These are phyloP conservation scores for Kradibia gibbosae DNA, from an alignment of 1,140 invertebrate genomes.

Conservation along the genomic window DNA sequence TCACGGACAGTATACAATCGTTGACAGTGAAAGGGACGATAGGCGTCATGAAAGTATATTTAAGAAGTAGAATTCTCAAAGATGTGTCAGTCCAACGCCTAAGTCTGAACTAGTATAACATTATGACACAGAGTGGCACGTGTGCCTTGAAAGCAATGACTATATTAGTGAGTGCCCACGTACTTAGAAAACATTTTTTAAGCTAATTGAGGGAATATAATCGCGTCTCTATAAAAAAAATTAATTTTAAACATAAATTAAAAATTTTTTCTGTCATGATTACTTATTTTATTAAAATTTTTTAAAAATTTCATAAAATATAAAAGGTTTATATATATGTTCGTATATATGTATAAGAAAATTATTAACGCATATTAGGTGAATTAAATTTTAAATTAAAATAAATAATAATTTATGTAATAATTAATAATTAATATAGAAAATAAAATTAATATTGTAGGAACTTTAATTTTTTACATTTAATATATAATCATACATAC, in stretches of 20 bases:
- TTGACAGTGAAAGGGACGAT: conserved; percentile 68
- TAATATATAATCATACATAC: no score
- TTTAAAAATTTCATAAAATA: no score
- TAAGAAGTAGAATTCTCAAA: conserved; percentile 68
- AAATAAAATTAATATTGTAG: no score
- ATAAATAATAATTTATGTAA: no score
- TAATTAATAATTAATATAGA: no score
- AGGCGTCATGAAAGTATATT: conserved; percentile 61
- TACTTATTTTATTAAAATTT: no score
- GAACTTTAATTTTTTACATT: no score
- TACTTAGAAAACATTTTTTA: background rate
- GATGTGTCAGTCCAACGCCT: conserved; percentile 67
- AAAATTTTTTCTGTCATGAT: background rate
- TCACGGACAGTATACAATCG: conserved; percentile 60
- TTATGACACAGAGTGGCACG: no score
- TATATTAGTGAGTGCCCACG: conserved; percentile 62
- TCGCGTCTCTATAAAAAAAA: background rate
- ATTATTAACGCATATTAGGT: no score
- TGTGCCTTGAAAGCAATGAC: conserved; percentile 50
- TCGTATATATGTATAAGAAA: no score
- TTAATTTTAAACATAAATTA: background rate
- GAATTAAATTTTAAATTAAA: no score
- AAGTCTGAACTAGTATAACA: conserved; percentile 15
- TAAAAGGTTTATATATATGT: no score
- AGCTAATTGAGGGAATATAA: background rate